Conservation (phyloP, 2,113 vertebrate species). For the Thomomys bottae region DNA sequence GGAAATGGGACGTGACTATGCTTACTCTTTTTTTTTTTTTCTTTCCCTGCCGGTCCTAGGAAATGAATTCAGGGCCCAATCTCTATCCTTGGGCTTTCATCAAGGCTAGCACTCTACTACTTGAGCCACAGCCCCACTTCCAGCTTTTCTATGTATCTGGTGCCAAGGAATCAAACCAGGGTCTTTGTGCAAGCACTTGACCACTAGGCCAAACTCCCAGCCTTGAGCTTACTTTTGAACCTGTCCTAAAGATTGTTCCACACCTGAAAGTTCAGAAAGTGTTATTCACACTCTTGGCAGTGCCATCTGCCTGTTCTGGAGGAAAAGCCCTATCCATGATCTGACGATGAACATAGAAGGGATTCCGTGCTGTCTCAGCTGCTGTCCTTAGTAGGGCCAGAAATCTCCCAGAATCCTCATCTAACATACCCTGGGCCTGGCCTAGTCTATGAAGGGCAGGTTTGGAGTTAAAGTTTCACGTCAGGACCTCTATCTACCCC, state of each 20-base stretch:
- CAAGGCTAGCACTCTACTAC: too few relatives aligned
- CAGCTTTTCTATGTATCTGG: too few relatives aligned
- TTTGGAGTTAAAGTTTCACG: constrained; percentile 32
- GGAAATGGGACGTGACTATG: neutral
- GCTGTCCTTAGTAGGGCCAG: constrained; percentile 27
- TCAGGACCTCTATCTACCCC: neutral
- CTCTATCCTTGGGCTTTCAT: too few relatives aligned
- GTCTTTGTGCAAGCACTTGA: too few relatives aligned
- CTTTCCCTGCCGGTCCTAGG: too few relatives aligned
- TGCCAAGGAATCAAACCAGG: too few relatives aligned
- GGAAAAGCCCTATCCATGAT: constrained; percentile 12
- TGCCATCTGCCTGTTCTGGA: constrained; percentile 3
- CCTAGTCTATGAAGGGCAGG: neutral
- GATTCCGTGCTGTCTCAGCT: neutral
- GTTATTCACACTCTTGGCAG: neutral
- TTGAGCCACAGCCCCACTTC: too few relatives aligned
- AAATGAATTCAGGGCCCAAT: too few relatives aligned
- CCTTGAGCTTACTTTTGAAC: too few relatives aligned
- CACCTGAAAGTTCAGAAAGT: constrained; percentile 20
- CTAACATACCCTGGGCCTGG: neutral
- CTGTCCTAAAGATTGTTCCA: constrained; percentile 1
- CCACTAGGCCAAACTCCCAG: too few relatives aligned
- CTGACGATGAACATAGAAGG: constrained; percentile 35
- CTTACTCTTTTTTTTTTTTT: too few relatives aligned
- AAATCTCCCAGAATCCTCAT: neutral